Base-by-base conservation (phyloP, 2,113 vertebrate species). In the Apeltes quadracus region DNA sequence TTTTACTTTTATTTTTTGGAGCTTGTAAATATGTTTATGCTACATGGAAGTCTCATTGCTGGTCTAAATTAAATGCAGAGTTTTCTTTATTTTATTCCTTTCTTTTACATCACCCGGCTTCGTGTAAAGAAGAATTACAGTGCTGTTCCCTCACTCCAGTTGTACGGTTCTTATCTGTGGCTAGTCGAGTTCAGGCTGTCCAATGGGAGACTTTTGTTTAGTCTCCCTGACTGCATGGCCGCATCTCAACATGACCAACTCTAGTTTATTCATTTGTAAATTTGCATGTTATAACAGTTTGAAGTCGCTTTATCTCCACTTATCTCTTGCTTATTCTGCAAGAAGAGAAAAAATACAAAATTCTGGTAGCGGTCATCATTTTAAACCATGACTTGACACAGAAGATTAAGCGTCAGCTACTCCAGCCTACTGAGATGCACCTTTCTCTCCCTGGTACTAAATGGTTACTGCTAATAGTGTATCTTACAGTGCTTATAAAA, bases 11-110 rank as follows among this genome's bases (percentile, higher is more conserved):
- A 74, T 87, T 93, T 93, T 92, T 90, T 87, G 75, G 87, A 91
- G 90, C 88, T 93, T 94, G 94, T 94, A 94, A 93, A 94, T 94
- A 94, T 91, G 91, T 93, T 86, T 90, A 85, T 93, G 90, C 90
- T 91, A 87, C 87, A 84, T 93, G 84, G 92, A 91, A 84, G 74
- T 89, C 82, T 90, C 88, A 89, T 88, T 89, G 76, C 87, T 81
- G 83, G 85, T 93, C 90, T 94, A 94, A 94, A 92, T 94, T 94
- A 93, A 93, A 89, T 89, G 79, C 79, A 85, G 69, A 85, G 75
- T 73, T 82, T 80, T 83, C 76, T 86, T 91, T 89, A 79, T 88
- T 88, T 86, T 88, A 77, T 87, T 81, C 32, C 56, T 75, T 79
- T 78, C 53, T 68, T 85, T 88, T 76, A 73, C 62, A 79, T 76